A percentile compares a stretch with the other conserved stretches of the same genome.
These are phyloP conservation scores for Macrochelys suwanniensis DNA, from an alignment of 2,797 vertebrate species.

Conservation along the genomic window DNA sequence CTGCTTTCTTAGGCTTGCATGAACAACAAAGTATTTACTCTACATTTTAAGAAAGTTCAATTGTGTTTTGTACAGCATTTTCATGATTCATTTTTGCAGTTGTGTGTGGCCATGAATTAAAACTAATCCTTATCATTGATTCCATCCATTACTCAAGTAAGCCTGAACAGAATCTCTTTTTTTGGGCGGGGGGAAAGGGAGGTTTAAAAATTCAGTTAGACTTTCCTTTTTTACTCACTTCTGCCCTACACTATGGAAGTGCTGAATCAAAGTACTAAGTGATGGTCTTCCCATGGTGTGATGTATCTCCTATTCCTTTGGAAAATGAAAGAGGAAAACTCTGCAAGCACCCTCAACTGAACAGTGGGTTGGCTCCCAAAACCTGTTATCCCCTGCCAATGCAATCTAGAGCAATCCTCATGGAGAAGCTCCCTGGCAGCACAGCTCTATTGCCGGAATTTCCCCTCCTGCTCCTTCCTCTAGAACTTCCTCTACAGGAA, in stretches of 20 bases:
- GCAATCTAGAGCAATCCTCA: neutral
- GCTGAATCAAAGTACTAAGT: neutral
- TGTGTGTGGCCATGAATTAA: neutral
- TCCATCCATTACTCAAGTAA: neutral
- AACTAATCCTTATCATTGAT: neutral
- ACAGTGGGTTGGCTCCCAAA: neutral
- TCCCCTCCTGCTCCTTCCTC: neutral
- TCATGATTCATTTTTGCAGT: neutral
- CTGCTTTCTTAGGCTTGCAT: neutral
- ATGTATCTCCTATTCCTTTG: rapidly evolving
- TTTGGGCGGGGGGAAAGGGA: neutral
- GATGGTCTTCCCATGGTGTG: neutral
- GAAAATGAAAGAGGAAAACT: neutral
- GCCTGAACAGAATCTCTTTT: neutral
- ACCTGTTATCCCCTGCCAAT: neutral
- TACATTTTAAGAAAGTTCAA: neutral
- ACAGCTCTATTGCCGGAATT: no score
- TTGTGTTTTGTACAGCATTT: neutral
- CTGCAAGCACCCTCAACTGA: neutral
- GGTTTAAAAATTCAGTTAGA: neutral
- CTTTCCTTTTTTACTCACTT: neutral
- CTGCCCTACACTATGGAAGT: neutral
- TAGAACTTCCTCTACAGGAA: neutral
- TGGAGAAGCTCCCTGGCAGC: neutral
- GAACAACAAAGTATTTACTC: neutral